Conservation (phyloP, 2,888 invertebrate genomes). For the Melieria omissa region DNA sequence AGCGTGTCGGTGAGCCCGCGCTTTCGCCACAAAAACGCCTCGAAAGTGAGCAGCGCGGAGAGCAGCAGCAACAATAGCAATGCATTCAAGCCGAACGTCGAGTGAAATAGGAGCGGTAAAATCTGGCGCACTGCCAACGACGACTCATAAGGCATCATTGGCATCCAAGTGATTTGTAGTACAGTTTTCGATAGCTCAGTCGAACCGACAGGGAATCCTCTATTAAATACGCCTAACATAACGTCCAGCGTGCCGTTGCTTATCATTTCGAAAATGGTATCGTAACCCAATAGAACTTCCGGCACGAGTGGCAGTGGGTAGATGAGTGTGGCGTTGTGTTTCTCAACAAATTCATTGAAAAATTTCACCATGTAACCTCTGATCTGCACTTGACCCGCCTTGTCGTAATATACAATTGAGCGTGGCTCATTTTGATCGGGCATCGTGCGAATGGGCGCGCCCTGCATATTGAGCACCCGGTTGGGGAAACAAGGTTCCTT, state of each 20-base stretch:
- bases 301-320: background rate
- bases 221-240: background rate
- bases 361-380: conserved; percentile 46
- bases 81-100: background rate
- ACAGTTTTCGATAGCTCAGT: conserved; percentile 3
- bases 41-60: conserved; percentile 13
- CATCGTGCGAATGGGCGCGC: conserved; percentile 17
- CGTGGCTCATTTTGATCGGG: conserved; percentile 47
- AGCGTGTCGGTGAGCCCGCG: too few relatives aligned
- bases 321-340: conserved; percentile 47
- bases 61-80: conserved; percentile 1
- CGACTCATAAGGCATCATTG: conserved; percentile 18
- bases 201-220: background rate
- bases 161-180: conserved; percentile 8
- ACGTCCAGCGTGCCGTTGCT: conserved; percentile 6
- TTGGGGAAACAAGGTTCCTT: conserved; percentile 13
- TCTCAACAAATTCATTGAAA: conserved; percentile 43
- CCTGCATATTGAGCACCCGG: conserved; percentile 27
- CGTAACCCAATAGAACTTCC: background rate
- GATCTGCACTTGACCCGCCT: conserved; percentile 27
- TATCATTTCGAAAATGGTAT: background rate
- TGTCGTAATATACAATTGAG: conserved; percentile 43
- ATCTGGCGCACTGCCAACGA: background rate
- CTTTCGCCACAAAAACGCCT: background rate
- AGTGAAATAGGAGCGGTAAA: background rate